These are phyloP conservation scores for Emydura subglobosa DNA, from an alignment of 2,113 vertebrate genomes.

Conservation along the genomic window DNA sequence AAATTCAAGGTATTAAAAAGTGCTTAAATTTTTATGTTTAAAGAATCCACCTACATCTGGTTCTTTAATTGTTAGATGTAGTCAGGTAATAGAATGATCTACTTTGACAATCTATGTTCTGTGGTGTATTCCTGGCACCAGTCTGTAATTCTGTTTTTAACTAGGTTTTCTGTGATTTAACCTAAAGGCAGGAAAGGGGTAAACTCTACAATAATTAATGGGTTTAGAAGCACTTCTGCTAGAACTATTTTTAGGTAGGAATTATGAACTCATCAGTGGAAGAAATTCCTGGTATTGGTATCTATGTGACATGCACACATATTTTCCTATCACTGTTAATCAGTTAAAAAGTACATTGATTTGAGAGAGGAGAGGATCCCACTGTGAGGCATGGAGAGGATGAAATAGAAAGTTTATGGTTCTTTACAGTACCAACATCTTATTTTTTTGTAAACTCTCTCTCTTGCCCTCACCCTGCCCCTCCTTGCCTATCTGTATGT, in stretches of 20 bases:
- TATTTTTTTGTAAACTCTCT: background rate
- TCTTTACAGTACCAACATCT: background rate
- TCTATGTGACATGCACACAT: background rate
- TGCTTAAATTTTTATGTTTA: background rate
- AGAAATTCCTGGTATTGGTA: background rate
- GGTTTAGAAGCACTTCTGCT: background rate
- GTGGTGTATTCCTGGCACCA: background rate
- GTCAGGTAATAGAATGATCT: background rate
- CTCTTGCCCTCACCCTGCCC: background rate
- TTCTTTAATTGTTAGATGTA: background rate
- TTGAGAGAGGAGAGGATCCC: background rate
- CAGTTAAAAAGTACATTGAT: background rate
- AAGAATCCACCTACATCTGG: rapidly evolving
- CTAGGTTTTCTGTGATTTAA: background rate
- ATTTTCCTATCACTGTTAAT: background rate
- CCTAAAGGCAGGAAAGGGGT: background rate
- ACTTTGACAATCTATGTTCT: too few relatives aligned
- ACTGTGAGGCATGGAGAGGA: background rate
- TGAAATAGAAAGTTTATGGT: background rate
- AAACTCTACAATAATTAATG: background rate
- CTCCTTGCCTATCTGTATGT: background rate
- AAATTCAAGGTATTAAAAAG: background rate
- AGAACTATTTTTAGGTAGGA: background rate
- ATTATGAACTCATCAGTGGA: background rate
- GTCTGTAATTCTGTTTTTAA: background rate